A percentile compares a stretch with the other conserved stretches of the same genome.
phyloP scores from a whole-genome alignment of 2,113 vertebrate species.

The Paratilapia polleni region DNA sequence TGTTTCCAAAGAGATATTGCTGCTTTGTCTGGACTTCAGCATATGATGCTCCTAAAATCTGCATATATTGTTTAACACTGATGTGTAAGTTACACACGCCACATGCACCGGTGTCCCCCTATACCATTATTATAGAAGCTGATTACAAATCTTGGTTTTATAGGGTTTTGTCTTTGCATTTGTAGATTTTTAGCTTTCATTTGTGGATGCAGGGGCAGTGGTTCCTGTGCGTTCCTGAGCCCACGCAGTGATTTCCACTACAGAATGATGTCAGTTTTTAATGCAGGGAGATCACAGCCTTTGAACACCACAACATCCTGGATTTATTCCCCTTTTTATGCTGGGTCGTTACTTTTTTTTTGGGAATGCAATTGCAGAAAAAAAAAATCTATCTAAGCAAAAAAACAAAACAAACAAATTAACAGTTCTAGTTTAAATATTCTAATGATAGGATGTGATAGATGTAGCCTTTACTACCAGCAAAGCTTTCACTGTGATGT shows the following conservation, averaged over 20 bases:
- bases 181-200: neutral
- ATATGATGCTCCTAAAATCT: neutral
- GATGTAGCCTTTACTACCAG: too few species aligned
- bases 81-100: neutral
- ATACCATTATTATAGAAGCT: neutral
- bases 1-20: accelerated
- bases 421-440: neutral
- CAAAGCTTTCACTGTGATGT: neutral
- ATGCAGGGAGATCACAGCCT: neutral
- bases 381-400: neutral
- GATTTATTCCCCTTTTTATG: neutral
- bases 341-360: too few species aligned
- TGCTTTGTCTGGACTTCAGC: neutral
- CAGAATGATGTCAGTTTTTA: neutral
- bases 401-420: neutral
- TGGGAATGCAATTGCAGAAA: neutral
- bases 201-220: neutral
- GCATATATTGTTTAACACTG: neutral
- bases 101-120: neutral
- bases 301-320: neutral
- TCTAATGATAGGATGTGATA: neutral
- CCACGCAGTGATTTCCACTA: neutral
- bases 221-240: neutral
- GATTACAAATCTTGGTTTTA: neutral
- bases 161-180: neutral